Evolutionary conservation across 2,797 vertebrate species (phyloP).

Genomic region (Sardinella longiceps): DNA sequence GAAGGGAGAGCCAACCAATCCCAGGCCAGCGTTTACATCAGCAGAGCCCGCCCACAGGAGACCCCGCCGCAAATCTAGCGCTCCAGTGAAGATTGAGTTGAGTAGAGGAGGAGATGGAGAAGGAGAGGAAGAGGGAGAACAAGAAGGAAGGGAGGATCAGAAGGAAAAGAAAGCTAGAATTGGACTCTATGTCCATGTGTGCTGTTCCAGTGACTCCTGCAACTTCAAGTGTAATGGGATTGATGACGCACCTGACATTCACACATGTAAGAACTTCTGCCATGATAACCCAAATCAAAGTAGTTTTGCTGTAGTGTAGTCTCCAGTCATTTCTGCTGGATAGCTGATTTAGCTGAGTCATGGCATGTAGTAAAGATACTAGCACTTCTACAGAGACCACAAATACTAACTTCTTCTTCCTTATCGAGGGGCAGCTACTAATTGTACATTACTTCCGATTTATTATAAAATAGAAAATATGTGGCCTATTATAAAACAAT

Average conservation of each 20-base stretch:
- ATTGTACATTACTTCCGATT: too few relatives aligned
- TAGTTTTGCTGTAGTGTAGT: neutral
- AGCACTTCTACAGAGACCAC: too few relatives aligned
- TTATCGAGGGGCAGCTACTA: too few relatives aligned
- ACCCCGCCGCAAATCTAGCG: slow-evolving; percentile 91
- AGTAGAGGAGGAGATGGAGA: neutral
- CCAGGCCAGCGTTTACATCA: slow-evolving; percentile 30
- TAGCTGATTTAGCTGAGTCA: neutral
- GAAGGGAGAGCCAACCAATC: slow-evolving; percentile 41
- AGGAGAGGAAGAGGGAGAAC: neutral
- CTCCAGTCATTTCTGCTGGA: neutral
- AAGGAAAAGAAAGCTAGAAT: neutral
- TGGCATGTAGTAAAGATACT: neutral
- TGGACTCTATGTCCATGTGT: neutral
- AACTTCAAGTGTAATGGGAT: neutral
- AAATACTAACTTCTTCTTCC: too few relatives aligned
- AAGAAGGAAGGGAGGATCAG: neutral
- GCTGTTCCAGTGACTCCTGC: neutral
- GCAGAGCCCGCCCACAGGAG: slow-evolving; percentile 80
- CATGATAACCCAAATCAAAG: neutral
- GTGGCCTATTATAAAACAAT: too few relatives aligned
- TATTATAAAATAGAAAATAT: too few relatives aligned
- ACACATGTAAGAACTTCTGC: neutral
- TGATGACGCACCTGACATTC: neutral
- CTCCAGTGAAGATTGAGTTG: slow-evolving; percentile 86